Conservation (phyloP, 2,113 vertebrate species). For the Elgaria multicarinata region DNA sequence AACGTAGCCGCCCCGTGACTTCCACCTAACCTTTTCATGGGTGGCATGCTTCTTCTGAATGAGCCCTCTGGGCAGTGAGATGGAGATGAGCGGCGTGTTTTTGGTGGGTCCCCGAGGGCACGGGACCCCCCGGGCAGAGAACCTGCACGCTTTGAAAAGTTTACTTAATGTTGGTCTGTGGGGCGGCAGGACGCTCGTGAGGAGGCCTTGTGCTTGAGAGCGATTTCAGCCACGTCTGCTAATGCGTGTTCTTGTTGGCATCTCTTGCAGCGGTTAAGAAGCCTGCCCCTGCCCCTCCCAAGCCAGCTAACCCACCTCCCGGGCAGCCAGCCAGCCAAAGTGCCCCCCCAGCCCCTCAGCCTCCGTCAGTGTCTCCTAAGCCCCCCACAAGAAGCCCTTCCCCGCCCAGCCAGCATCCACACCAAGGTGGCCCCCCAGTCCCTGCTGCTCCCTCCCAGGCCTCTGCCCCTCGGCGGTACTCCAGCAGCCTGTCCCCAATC, state of each 20-base stretch:
- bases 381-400: slow-evolving; percentile 78
- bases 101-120: background rate
- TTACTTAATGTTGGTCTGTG: background rate
- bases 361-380: slow-evolving; percentile 81
- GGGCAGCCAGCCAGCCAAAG: slow-evolving; percentile 81
- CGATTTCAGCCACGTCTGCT: background rate
- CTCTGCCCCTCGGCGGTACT: slow-evolving; percentile 83
- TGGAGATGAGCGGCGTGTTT: too few relatives aligned
- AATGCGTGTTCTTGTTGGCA: slow-evolving; percentile 1
- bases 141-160: background rate
- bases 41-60: background rate
- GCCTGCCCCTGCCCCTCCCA: slow-evolving; percentile 94
- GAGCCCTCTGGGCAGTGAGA: background rate
- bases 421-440: slow-evolving; percentile 62
- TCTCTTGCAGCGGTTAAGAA: slow-evolving; percentile 88
- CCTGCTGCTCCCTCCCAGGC: slow-evolving; percentile 62
- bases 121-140: too few relatives aligned
- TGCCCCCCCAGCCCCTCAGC: slow-evolving; percentile 72
- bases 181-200: background rate
- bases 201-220: accelerated
- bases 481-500: slow-evolving; percentile 86
- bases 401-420: slow-evolving; percentile 74
- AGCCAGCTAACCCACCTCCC: slow-evolving; percentile 88
- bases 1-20: background rate
- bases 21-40: background rate